These are phyloP conservation scores for Salminus brasiliensis DNA, from an alignment of 2,113 vertebrate genomes.

Conservation along the genomic window DNA sequence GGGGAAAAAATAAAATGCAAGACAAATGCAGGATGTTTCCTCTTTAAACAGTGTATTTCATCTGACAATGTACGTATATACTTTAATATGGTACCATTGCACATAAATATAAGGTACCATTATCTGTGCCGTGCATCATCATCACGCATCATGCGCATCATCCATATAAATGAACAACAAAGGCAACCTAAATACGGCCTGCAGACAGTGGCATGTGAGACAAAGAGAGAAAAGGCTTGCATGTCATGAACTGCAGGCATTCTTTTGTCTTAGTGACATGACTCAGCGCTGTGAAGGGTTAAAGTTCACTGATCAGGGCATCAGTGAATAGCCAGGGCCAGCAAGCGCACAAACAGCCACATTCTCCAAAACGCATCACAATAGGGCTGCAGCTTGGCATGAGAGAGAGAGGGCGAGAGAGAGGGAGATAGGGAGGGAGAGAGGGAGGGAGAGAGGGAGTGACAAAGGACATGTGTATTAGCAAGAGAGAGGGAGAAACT, in stretches of 20 bases:
- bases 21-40: no score
- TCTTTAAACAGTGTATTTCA: no score
- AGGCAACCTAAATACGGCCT: background rate
- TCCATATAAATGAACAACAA: background rate
- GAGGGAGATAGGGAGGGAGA: background rate
- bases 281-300: background rate
- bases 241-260: background rate
- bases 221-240: background rate
- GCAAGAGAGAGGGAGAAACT: background rate
- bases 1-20: no score
- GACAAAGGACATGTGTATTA: no score
- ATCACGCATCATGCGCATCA: no score
- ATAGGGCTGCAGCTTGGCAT: background rate
- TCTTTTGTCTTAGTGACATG: background rate
- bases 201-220: background rate
- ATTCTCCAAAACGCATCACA: background rate
- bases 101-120: conserved; percentile 27
- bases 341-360: no score
- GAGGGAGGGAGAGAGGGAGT: background rate
- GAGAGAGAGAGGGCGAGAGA: background rate
- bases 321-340: background rate
- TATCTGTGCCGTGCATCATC: no score
- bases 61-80: no score
- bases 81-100: background rate
- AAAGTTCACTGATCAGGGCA: background rate